Evolutionary conservation across 2,113 vertebrate genomes (phyloP), one percentile per base, ranked within the genome.

Genomic region (Alligator mississippiensis): DNA sequence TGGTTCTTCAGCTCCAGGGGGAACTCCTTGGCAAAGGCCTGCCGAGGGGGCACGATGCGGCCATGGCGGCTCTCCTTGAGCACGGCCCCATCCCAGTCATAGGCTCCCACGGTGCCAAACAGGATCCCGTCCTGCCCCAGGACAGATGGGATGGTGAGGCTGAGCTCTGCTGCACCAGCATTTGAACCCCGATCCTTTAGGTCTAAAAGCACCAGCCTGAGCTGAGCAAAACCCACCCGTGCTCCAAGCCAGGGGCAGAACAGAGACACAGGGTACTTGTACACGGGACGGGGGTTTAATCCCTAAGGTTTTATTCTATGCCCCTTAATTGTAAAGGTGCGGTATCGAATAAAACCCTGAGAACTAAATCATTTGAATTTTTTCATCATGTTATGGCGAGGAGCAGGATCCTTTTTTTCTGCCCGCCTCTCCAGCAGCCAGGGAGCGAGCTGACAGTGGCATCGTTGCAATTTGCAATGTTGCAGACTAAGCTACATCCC

Each of bases 91-190:
- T 99, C 98, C 99, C 99, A 99, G 97, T 98, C 99, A 2, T 99
- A 99, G 27, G 99, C 99, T 7, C 99, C 99, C 14, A 99, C 99
- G 93, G 98, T 98, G 30, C 99, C 99, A 28, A 99, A 99, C 88
- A 99, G 97, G 91, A 99, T 98, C 21, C 99, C 99, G 4, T 99
- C 99, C 99, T 99, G 93, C 58, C 61, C 59, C 63, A 34, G 19
- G 68, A 58, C 58, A 58, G 64, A 82, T 34, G 34, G n/a, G 4
- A 22, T 6, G 24, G 27, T 58, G 30, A 28, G 16, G 6, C 27
- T 47, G 57, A 60, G 68, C 62, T 59, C 66, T 12, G 25, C 54
- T 25, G 38, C n/a, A 16, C 15, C 14, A 17, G n/a, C 30, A 34
- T 22, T 72, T 30, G 30, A 17, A 22, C 68, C 17, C 30, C 8